Evolutionary conservation across 2,888 invertebrate genomes (phyloP).

Genomic region (Oscheius sp.): DNA sequence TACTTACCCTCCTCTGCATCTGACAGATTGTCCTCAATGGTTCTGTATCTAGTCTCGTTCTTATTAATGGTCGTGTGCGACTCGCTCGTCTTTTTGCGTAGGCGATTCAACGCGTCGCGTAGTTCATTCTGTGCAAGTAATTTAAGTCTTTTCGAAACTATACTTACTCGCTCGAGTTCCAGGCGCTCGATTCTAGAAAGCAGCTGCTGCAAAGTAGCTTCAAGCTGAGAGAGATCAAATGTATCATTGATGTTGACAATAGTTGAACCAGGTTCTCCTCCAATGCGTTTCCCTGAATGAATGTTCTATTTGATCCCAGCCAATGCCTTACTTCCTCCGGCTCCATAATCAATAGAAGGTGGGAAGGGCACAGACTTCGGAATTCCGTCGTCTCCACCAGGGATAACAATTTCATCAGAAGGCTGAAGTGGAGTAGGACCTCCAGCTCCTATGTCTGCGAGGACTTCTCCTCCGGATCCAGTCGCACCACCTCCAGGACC

Average conservation of each 20-base stretch:
- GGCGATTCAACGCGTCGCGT: slow-evolving; percentile 69
- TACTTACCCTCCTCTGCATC: slow-evolving; percentile 68
- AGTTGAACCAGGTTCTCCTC: slow-evolving; percentile 46
- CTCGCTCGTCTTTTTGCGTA: slow-evolving; percentile 71
- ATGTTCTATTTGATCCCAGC: neutral
- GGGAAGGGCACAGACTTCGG: slow-evolving; percentile 69
- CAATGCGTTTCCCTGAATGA: slow-evolving; percentile 22
- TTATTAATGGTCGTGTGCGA: slow-evolving; percentile 67
- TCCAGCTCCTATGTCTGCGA: slow-evolving; percentile 13
- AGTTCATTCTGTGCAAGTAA: slow-evolving; percentile 60
- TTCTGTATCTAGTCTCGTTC: slow-evolving; percentile 68
- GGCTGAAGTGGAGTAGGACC: slow-evolving; percentile 2
- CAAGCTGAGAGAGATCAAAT: slow-evolving; percentile 64
- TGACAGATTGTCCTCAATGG: slow-evolving; percentile 70
- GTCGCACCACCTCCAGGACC: slow-evolving; percentile 36
- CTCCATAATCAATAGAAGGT: slow-evolving; percentile 52
- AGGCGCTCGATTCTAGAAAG: slow-evolving; percentile 68
- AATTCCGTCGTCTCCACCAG: slow-evolving; percentile 54
- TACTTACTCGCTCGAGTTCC: slow-evolving; percentile 63
- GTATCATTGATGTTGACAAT: slow-evolving; percentile 60
- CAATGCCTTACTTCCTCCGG: slow-evolving; percentile 26
- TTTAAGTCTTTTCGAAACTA: neutral
- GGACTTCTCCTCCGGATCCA: slow-evolving; percentile 1
- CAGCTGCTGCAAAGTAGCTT: slow-evolving; percentile 67
- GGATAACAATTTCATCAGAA: slow-evolving; percentile 49